Percentiles rank a stretch among this genome's conserved stretches.
These are phyloP conservation scores for Phthorimaea operculella DNA, from an alignment of 1,140 invertebrate genomes.

Conservation along the genomic window DNA sequence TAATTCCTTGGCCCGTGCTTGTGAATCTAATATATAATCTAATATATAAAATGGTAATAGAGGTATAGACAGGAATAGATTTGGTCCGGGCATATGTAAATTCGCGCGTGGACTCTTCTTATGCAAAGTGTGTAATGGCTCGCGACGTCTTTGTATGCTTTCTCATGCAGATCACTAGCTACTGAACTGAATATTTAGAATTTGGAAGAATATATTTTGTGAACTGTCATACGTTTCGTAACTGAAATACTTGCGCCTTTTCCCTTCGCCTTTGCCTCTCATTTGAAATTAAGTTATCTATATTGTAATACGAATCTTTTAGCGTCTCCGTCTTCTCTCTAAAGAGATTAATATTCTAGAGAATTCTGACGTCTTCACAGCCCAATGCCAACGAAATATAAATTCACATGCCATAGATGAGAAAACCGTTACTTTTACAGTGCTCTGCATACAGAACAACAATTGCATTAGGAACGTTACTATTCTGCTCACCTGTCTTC, in stretches of 20 bases:
- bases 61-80: conserved; percentile 31
- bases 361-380: too few species aligned
- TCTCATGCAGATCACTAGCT: conserved; percentile 28
- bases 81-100: conserved; percentile 43
- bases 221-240: too few species aligned
- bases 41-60: conserved; percentile 21
- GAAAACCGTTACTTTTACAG: background rate
- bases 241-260: too few species aligned
- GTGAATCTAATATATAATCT: conserved; percentile 24
- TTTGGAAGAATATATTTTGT: background rate
- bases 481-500: conserved; percentile 26
- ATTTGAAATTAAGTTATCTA: too few species aligned
- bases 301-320: too few species aligned
- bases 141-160: conserved; percentile 27
- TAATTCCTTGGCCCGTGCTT: conserved; percentile 43
- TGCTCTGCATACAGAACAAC: background rate
- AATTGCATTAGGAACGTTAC: conserved; percentile 2
- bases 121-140: conserved; percentile 45
- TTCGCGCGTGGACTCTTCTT: conserved; percentile 61
- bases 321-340: too few species aligned
- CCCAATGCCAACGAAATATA: background rate
- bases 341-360: too few species aligned
- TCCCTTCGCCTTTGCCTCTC: too few species aligned
- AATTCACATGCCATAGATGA: background rate
- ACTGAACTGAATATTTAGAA: background rate